phyloP scores from a whole-genome alignment of 2,113 vertebrate species.

The Atrichornis clamosus region DNA sequence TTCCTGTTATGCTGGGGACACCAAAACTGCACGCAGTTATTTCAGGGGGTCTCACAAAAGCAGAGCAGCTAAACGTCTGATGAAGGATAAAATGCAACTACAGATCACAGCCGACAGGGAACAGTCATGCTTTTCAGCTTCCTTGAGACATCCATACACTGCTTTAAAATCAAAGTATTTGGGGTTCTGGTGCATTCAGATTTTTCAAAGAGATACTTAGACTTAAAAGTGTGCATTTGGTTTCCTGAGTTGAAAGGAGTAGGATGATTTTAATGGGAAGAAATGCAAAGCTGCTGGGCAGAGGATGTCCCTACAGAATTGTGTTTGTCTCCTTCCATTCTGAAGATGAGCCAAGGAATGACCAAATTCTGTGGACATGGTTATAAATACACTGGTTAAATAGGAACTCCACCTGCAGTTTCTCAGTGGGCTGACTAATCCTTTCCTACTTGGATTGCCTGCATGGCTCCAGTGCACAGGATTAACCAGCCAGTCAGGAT shows the following conservation, averaged over 20 bases:
- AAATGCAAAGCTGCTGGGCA: neutral
- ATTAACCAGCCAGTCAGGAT: neutral
- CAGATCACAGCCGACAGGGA: neutral
- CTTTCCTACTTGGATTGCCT: neutral
- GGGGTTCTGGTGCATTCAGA: neutral
- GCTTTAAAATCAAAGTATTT: neutral
- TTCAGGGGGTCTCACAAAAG: neutral
- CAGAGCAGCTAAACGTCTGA: neutral
- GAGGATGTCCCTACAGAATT: neutral
- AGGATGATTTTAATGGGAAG: neutral
- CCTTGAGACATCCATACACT: neutral
- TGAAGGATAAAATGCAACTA: neutral
- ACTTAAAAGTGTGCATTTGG: neutral
- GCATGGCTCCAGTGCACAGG: neutral
- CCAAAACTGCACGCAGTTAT: neutral
- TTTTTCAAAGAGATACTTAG: neutral
- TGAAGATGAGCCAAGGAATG: neutral
- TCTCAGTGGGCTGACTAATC: slow-evolving; percentile 34
- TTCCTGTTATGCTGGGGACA: neutral
- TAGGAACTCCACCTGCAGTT: slow-evolving; percentile 36
- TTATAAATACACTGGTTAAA: slow-evolving; percentile 14
- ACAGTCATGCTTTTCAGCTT: neutral
- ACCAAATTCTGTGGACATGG: neutral
- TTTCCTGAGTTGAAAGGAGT: slow-evolving; percentile 18
- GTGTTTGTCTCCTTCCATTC: neutral